Percentiles rank a stretch among this genome's conserved stretches.
These are phyloP conservation scores for Paraplagusia blochii DNA, from an alignment of 2,113 vertebrate genomes.

Conservation along the genomic window DNA sequence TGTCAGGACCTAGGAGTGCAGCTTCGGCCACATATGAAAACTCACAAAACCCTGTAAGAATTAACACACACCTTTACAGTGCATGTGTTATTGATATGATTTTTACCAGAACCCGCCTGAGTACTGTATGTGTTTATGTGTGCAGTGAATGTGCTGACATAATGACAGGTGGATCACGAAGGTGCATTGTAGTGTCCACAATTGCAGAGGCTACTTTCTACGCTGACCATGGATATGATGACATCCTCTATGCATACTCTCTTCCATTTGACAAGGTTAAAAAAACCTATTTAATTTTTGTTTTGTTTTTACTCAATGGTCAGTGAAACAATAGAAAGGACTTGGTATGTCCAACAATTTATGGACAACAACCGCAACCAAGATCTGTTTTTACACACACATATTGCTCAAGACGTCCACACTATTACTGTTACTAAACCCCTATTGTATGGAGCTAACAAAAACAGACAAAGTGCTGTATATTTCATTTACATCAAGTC, in stretches of 20 bases:
- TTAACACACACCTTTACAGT: constrained; percentile 15
- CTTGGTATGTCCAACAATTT: no score
- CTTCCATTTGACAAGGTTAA: constrained; percentile 73
- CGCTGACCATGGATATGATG: constrained; percentile 81
- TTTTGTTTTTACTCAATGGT: no score
- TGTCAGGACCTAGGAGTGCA: constrained; percentile 73
- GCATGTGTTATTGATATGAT: not conserved
- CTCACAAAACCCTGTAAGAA: constrained; percentile 83
- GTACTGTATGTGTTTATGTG: constrained; percentile 2
- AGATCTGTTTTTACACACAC: no score
- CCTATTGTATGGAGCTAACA: no score
- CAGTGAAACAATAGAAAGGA: no score
- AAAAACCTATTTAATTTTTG: not conserved
- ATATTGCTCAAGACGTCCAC: no score
- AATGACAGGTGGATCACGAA: constrained; percentile 74
- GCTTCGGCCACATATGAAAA: constrained; percentile 85
- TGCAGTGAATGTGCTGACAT: constrained; percentile 79
- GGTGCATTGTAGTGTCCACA: constrained; percentile 81
- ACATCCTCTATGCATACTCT: constrained; percentile 83
- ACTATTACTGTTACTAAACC: no score
- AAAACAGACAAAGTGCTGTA: no score
- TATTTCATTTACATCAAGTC: no score
- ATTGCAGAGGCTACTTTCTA: constrained; percentile 81
- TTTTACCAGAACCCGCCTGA: not conserved
- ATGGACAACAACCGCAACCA: no score